A percentile compares a stretch with the other conserved stretches of the same genome.
phyloP scores from a whole-genome alignment of 2,888 invertebrate genomes.

The Drosophila infuscata region DNA sequence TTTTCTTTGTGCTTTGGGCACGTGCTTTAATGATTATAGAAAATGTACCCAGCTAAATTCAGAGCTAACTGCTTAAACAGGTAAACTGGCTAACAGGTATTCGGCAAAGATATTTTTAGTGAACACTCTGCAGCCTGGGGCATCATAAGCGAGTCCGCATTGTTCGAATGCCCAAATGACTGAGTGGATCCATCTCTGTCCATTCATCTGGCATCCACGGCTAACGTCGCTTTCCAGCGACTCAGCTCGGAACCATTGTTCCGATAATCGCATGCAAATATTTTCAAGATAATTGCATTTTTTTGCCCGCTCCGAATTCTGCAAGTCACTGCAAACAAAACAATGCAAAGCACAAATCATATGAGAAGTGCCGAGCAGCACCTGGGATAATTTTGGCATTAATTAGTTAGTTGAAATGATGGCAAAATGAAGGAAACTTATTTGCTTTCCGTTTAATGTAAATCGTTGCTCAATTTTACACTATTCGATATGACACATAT shows the following conservation, averaged over 20 bases:
- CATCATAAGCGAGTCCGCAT: not conserved
- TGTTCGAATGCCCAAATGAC: conserved; percentile 11
- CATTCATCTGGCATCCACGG: conserved; percentile 1
- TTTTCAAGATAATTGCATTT: conserved; percentile 4
- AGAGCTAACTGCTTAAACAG: not conserved
- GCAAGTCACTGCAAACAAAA: conserved; percentile 3
- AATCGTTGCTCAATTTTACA: not conserved
- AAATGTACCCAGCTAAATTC: not conserved
- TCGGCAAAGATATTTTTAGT: not conserved
- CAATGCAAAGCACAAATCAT: not conserved
- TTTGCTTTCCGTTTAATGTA: not conserved
- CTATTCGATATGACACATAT: not conserved
- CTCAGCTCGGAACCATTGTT: not conserved
- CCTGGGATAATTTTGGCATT: not conserved
- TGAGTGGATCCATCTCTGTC: conserved; percentile 1
- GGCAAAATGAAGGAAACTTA: not conserved
- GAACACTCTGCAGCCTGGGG: not conserved
- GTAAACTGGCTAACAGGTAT: not conserved
- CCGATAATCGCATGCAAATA: not conserved
- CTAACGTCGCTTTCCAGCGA: not conserved
- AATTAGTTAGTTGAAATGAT: not conserved
- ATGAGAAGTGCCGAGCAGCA: not conserved
- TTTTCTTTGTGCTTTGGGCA: not conserved
- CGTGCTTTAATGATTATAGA: not conserved
- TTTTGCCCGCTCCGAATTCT: not conserved